phyloP scores from a whole-genome alignment of 2,113 vertebrate species.

The Heterotis niloticus region DNA sequence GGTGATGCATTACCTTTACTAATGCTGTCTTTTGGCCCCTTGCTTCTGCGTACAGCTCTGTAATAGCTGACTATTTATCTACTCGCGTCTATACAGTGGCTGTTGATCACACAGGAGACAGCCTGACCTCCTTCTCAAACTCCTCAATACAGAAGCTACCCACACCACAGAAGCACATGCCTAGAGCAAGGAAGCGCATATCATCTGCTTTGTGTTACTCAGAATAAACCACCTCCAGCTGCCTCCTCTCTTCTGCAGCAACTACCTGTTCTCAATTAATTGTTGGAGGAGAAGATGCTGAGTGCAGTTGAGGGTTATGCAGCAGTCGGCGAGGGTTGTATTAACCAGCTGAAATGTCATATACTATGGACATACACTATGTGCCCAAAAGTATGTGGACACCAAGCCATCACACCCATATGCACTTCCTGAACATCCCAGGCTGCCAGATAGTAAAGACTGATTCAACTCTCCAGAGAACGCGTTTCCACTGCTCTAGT shows the following conservation, averaged over 20 bases:
- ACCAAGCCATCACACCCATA: too few species aligned
- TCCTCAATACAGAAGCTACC: not conserved
- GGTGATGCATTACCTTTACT: not conserved
- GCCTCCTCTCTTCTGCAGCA: slow-evolving; percentile 37
- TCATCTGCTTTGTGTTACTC: slow-evolving; percentile 31
- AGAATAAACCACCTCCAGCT: slow-evolving; percentile 3
- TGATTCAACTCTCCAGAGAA: too few species aligned
- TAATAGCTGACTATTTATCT: slow-evolving; percentile 47
- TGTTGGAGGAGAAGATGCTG: not conserved
- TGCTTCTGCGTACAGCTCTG: slow-evolving; percentile 48
- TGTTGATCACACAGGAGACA: slow-evolving; percentile 62
- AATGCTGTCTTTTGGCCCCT: too few species aligned
- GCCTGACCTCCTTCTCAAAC: slow-evolving; percentile 10
- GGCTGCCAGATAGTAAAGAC: too few species aligned
- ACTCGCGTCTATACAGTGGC: slow-evolving; percentile 55
- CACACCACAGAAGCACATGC: not conserved
- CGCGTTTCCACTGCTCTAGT: too few species aligned
- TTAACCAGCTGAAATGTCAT: too few species aligned
- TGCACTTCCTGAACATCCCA: too few species aligned
- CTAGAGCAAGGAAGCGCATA: slow-evolving; percentile 13
- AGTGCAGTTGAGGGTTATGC: not conserved
- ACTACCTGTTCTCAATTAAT: slow-evolving; percentile 36
- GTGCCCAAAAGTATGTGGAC: too few species aligned
- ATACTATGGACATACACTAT: too few species aligned
- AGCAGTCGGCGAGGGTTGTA: not conserved